These are phyloP conservation scores for Drosophila prolongata DNA, from an alignment of 2,888 invertebrate genomes.

Conservation along the genomic window DNA sequence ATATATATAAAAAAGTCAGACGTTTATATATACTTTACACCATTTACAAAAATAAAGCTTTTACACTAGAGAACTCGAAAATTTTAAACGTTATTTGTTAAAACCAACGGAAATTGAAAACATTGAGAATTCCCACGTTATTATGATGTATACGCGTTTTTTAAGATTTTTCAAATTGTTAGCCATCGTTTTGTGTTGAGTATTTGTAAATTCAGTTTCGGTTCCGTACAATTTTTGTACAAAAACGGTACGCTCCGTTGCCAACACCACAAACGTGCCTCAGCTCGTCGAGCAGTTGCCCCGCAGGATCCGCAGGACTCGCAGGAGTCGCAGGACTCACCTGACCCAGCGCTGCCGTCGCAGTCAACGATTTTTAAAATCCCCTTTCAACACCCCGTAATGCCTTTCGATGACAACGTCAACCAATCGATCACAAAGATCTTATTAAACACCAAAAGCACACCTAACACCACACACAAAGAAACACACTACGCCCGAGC, in stretches of 20 bases:
- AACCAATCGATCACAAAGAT: constrained; percentile 17
- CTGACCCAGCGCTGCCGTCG: constrained; percentile 60
- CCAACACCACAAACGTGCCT: constrained; percentile 81
- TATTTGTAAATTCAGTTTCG: constrained; percentile 54
- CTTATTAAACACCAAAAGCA: constrained; percentile 42
- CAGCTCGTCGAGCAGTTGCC: constrained; percentile 70
- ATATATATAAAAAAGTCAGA: constrained; percentile 39
- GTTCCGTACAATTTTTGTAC: constrained; percentile 73
- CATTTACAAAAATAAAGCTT: constrained; percentile 54
- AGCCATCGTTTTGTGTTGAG: constrained; percentile 42
- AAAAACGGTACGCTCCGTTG: constrained; percentile 67
- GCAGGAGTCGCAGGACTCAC: constrained; percentile 15
- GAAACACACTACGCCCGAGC: constrained; percentile 53
- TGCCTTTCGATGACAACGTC: constrained; percentile 33
- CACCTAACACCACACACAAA: constrained; percentile 33
- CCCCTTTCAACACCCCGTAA: constrained; percentile 51
- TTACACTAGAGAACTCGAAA: constrained; percentile 43
- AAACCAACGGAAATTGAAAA: constrained; percentile 1
- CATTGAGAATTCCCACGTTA: constrained; percentile 26
- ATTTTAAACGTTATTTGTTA: constrained; percentile 53
- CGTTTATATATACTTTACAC: constrained; percentile 45
- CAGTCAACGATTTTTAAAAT: constrained; percentile 79
- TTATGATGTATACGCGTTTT: constrained; percentile 50
- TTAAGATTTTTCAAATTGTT: constrained; percentile 42
- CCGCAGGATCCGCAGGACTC: constrained; percentile 25